phyloP scores from a whole-genome alignment of 2,113 vertebrate species.

The Acrocephalus kingi region DNA sequence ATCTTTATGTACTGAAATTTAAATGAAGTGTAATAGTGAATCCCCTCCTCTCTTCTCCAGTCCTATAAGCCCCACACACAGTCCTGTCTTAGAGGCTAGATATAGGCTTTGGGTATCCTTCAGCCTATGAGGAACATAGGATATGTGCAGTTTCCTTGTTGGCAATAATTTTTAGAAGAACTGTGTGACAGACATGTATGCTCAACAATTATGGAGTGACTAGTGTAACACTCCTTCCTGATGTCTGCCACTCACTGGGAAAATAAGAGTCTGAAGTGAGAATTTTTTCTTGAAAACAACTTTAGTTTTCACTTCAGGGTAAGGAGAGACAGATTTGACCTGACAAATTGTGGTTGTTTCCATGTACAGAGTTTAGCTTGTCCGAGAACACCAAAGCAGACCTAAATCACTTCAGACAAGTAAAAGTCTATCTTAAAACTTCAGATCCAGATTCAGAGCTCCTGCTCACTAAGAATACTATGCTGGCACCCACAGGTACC shows the following conservation, averaged over 20 bases:
- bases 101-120: background rate
- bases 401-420: background rate
- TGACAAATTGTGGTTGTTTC: background rate
- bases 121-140: background rate
- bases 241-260: background rate
- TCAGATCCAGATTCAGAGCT: background rate
- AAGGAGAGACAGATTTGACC: background rate
- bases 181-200: background rate
- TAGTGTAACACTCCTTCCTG: background rate
- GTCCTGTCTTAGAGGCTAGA: background rate
- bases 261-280: background rate
- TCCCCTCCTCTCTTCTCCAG: background rate
- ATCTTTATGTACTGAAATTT: background rate
- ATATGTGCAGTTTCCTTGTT: fast-evolving
- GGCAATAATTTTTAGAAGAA: background rate
- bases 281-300: background rate
- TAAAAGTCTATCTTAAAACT: background rate
- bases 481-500: background rate
- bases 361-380: background rate
- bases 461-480: background rate
- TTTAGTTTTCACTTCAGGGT: background rate
- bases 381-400: background rate
- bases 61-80: background rate
- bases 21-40: background rate
- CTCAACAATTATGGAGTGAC: background rate